A percentile compares a stretch with the other conserved stretches of the same genome.
Conservation (phyloP, 2,888 invertebrate genomes). For the Ochropacha duplaris region DNA sequence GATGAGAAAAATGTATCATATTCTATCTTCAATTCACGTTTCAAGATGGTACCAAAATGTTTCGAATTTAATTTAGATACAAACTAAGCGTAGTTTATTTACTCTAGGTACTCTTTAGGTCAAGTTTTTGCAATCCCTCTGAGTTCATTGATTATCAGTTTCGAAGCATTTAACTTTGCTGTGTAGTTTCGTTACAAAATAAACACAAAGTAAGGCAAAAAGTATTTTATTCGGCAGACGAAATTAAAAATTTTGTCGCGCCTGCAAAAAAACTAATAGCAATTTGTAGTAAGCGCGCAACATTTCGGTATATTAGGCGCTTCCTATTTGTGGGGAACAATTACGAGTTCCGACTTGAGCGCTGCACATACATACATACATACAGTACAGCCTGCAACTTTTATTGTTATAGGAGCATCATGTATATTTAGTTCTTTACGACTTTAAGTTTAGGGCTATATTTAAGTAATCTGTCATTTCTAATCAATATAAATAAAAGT, state of each 20-base stretch:
- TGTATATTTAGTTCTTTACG: neutral
- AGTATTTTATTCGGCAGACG: slow-evolving; percentile 6
- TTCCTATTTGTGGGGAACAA: slow-evolving; percentile 34
- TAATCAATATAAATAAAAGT: no score
- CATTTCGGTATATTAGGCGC: slow-evolving; percentile 48
- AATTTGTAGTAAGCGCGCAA: slow-evolving; percentile 44
- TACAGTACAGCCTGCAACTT: slow-evolving; percentile 5
- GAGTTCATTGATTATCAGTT: neutral
- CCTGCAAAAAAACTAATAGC: slow-evolving; percentile 48
- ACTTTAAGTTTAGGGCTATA: no score
- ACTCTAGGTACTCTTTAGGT: no score
- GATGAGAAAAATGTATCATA: no score
- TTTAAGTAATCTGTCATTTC: no score
- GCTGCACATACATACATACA: no score
- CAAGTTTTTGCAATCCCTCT: no score
- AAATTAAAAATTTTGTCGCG: slow-evolving; percentile 39
- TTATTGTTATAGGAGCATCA: neutral
- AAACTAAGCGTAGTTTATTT: no score
- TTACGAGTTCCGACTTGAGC: slow-evolving; percentile 24
- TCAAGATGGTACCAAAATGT: no score
- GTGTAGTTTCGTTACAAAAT: neutral
- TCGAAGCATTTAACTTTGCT: neutral
- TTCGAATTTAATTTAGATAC: no score
- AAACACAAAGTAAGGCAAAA: neutral
- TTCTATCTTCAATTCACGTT: no score